Percentiles rank a stretch among this genome's conserved stretches.
phyloP scores from a whole-genome alignment of 2,113 vertebrate genomes.

The Misgurnus anguillicaudatus region DNA sequence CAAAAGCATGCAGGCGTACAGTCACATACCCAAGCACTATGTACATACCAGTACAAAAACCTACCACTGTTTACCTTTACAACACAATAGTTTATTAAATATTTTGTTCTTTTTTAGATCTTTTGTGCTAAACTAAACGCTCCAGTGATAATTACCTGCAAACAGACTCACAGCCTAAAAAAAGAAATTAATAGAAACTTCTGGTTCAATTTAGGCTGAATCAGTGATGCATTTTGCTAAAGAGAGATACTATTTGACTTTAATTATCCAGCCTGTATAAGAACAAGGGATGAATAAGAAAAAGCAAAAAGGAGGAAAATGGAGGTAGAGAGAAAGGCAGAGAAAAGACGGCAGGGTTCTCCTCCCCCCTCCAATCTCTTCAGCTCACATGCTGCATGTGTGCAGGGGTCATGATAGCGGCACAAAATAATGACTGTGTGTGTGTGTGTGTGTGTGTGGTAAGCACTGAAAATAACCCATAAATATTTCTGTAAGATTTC shows the following conservation, averaged over 20 bases:
- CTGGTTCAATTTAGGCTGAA: conserved; percentile 65
- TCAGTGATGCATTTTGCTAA: conserved; percentile 76
- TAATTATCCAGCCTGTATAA: conserved; percentile 69
- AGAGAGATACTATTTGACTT: conserved; percentile 76
- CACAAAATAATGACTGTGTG: conserved; percentile 36
- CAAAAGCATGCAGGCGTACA: conserved; percentile 9
- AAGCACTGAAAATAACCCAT: conserved; percentile 6
- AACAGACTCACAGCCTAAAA: conserved; percentile 43
- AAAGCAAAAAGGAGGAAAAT: conserved; percentile 54
- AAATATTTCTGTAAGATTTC: conserved; percentile 42
- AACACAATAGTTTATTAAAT: conserved; percentile 54
- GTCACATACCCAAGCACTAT: neutral
- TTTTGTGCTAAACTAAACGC: conserved; percentile 49
- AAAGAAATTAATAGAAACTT: conserved; percentile 74
- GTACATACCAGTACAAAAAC: neutral
- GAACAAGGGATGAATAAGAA: conserved; percentile 1
- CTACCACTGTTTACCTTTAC: conserved; percentile 43
- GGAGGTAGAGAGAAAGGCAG: conserved; percentile 43
- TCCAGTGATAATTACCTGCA: neutral
- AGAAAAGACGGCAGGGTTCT: conserved; percentile 67
- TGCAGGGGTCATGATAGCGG: conserved; percentile 46
- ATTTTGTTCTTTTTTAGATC: conserved; percentile 64
- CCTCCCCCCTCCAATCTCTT: conserved; percentile 60
- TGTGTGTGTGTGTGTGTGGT: conserved; percentile 15
- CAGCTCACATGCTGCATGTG: conserved; percentile 51